Evolutionary conservation across 2,797 vertebrate genomes (phyloP).

Genomic region (Phrynocephalus guinanensis): DNA sequence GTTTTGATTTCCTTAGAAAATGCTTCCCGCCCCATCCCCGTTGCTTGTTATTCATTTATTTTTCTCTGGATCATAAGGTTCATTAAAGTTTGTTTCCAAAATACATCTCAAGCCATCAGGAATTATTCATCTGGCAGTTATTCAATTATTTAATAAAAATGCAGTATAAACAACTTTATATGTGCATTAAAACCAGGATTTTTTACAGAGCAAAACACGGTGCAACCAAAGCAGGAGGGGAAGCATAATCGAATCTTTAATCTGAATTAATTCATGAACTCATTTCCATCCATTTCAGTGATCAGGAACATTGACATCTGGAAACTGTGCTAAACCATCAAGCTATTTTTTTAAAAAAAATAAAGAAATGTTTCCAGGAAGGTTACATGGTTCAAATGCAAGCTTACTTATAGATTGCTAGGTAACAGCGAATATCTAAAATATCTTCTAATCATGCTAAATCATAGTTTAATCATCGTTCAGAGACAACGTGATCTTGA

Average conservation of each 20-base stretch:
- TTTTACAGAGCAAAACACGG: background rate
- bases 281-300: background rate
- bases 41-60: slow-evolving; percentile 56
- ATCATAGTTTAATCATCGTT: no score
- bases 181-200: slow-evolving; percentile 3
- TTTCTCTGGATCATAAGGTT: slow-evolving; percentile 53
- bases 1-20: slow-evolving; percentile 29
- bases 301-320: slow-evolving; percentile 29
- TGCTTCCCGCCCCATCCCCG: background rate
- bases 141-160: slow-evolving; percentile 42
- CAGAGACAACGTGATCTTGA: no score
- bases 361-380: slow-evolving; percentile 6
- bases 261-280: background rate
- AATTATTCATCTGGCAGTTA: slow-evolving; percentile 43
- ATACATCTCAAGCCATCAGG: slow-evolving; percentile 40
- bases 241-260: slow-evolving; percentile 23
- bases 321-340: background rate
- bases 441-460: no score
- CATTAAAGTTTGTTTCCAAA: slow-evolving; percentile 25
- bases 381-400: background rate
- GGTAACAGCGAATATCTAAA: background rate
- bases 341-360: background rate
- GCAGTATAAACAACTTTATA: slow-evolving; percentile 31
- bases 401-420: background rate
- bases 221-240: background rate